Evolutionary conservation across 1,140 invertebrate species (phyloP).

Genomic region (Proctacanthus coquilletti): DNA sequence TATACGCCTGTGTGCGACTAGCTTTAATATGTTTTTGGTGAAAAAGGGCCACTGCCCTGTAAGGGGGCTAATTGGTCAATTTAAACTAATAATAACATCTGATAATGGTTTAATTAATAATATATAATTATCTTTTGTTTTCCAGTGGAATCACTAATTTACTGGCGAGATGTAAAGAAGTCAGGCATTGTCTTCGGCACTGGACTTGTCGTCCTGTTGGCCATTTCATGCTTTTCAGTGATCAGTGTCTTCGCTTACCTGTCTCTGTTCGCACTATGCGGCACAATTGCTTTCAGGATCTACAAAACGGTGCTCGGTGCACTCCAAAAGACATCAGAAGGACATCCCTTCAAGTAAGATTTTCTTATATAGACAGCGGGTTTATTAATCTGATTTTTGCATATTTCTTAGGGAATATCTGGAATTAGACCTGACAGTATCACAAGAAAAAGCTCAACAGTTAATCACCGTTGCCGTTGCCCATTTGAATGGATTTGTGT

Average conservation of each 20-base stretch:
- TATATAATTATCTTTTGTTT: slow-evolving; percentile 32
- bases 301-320: slow-evolving; percentile 93
- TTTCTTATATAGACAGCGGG: no score
- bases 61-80: no score
- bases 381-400: no score
- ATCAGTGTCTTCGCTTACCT: slow-evolving; percentile 89
- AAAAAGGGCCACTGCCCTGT: no score
- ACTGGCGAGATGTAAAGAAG: slow-evolving; percentile 91
- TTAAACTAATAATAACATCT: background rate
- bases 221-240: slow-evolving; percentile 85
- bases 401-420: slow-evolving; percentile 57
- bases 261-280: slow-evolving; percentile 65
- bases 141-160: slow-evolving; percentile 88
- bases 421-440: slow-evolving; percentile 70
- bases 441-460: slow-evolving; percentile 76
- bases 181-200: slow-evolving; percentile 82
- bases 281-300: slow-evolving; percentile 81
- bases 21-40: no score
- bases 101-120: background rate
- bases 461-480: slow-evolving; percentile 66
- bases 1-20: no score
- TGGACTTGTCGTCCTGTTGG: slow-evolving; percentile 71
- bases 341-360: slow-evolving; percentile 92
- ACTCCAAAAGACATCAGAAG: slow-evolving; percentile 91
- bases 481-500: slow-evolving; percentile 63